These are phyloP conservation scores for Dicrurus megarhynchus DNA, from an alignment of 2,113 vertebrate genomes.

Conservation along the genomic window DNA sequence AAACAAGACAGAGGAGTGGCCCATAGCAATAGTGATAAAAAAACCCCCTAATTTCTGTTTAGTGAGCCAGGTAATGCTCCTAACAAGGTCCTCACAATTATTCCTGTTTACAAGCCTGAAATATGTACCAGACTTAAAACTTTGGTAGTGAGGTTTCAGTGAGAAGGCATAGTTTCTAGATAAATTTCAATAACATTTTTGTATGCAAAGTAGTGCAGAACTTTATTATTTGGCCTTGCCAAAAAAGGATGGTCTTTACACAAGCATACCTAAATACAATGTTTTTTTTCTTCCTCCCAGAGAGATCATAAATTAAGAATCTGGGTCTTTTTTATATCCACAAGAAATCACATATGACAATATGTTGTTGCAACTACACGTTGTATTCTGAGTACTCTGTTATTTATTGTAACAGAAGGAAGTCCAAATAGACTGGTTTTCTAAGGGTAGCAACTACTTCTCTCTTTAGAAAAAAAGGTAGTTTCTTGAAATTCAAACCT, in stretches of 20 bases:
- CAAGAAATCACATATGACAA: background rate
- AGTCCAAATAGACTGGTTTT: background rate
- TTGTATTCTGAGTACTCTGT: background rate
- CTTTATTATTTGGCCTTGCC: background rate
- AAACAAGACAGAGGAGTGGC: background rate
- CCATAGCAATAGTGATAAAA: background rate
- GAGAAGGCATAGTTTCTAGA: background rate
- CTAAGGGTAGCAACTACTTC: background rate
- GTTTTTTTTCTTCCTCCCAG: background rate
- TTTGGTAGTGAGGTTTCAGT: background rate
- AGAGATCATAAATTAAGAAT: background rate
- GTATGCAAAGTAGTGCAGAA: background rate
- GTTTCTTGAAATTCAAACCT: background rate
- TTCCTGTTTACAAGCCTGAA: background rate
- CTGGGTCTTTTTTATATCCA: background rate
- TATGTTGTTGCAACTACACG: background rate
- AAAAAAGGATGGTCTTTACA: background rate
- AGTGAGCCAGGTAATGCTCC: background rate
- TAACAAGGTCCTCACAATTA: background rate
- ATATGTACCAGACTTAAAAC: background rate
- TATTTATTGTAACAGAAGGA: background rate
- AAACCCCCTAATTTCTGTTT: background rate
- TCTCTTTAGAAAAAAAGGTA: background rate
- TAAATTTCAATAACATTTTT: background rate
- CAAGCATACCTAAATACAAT: background rate